These are phyloP conservation scores for Budorcas taxicolor DNA, from an alignment of 2,113 vertebrate species.

Conservation along the genomic window DNA sequence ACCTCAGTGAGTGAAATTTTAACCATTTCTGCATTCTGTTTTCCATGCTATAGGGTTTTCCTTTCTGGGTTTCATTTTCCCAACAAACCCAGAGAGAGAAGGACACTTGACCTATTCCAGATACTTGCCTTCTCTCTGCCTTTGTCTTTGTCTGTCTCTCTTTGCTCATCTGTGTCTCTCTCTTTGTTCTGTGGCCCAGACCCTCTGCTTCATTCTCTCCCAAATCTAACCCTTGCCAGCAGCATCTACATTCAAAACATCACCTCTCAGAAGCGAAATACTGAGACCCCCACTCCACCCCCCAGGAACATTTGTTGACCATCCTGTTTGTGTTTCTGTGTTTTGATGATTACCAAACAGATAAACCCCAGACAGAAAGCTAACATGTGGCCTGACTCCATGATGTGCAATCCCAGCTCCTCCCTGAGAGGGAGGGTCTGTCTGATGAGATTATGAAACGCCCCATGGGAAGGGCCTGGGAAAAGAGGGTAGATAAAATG, in stretches of 20 bases:
- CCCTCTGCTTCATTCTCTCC: not conserved
- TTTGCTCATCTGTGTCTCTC: not conserved
- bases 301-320: fast-evolving
- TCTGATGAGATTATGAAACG: not conserved
- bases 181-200: not conserved
- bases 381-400: not conserved
- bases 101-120: not conserved
- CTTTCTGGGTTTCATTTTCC: not conserved
- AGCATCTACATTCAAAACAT: not conserved
- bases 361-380: not conserved
- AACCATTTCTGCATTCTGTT: not conserved
- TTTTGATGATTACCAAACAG: not conserved
- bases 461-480: not conserved
- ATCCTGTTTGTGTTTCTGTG: too few relatives aligned
- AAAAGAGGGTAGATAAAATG: fast-evolving
- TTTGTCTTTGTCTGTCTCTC: not conserved
- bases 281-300: fast-evolving
- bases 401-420: not conserved
- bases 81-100: not conserved
- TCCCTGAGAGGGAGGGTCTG: not conserved
- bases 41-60: not conserved
- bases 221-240: too few relatives aligned
- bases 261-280: not conserved
- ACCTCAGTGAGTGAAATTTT: not conserved
- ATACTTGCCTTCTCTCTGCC: not conserved